These are phyloP conservation scores for Heterotilapia buettikoferi DNA, from an alignment of 2,113 vertebrate species.

Conservation along the genomic window DNA sequence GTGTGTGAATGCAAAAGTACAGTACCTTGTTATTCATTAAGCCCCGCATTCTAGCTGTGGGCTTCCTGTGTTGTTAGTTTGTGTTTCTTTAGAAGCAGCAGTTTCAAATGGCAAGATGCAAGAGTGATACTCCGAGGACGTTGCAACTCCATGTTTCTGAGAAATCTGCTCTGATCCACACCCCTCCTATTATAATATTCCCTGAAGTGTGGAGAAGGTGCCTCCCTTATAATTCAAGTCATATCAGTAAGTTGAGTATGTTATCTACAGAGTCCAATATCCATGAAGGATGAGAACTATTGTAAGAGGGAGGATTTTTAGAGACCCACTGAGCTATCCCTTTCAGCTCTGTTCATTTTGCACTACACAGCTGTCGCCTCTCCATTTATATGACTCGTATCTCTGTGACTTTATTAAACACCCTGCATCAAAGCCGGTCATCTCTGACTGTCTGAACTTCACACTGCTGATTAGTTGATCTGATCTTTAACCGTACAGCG, in stretches of 20 bases:
- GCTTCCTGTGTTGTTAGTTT: not conserved
- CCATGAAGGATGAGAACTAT: not conserved
- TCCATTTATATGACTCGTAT: not conserved
- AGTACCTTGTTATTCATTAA: slow-evolving; percentile 27
- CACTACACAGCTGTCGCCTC: not conserved
- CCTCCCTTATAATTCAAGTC: not conserved
- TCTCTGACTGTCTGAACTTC: slow-evolving; percentile 27
- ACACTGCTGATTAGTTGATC: slow-evolving; percentile 26
- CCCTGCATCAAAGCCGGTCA: not conserved
- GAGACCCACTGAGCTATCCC: not conserved
- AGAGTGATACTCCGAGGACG: not conserved
- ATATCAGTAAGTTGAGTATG: not conserved
- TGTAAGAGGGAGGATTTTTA: not conserved
- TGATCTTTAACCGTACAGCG: slow-evolving; percentile 29
- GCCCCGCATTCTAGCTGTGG: slow-evolving; percentile 1
- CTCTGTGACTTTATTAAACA: not conserved
- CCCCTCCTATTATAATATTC: not conserved
- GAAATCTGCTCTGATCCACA: not conserved
- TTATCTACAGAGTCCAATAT: slow-evolving; percentile 8
- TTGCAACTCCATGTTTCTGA: not conserved
- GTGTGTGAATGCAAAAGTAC: not conserved
- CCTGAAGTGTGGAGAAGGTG: not conserved
- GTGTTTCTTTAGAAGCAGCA: not conserved
- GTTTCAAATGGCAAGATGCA: not conserved
- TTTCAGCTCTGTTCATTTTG: not conserved